Evolutionary conservation across 1,140 invertebrate species (phyloP).

Genomic region (Drosophila cardini): DNA sequence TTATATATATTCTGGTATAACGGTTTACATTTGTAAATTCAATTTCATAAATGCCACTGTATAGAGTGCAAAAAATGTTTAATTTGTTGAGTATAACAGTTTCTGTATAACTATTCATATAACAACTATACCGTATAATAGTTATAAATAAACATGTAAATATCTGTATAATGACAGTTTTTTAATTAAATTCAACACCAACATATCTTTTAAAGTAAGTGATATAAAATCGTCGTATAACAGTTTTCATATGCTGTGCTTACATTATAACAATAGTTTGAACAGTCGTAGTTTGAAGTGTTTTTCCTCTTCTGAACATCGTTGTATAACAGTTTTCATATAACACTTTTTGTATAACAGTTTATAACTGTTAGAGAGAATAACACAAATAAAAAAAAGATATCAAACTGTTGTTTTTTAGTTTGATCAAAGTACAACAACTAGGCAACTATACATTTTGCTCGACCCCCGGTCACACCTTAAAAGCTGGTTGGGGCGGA

Average conservation of each 20-base stretch:
- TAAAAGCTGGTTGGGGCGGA: background rate
- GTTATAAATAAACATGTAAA: too few species aligned
- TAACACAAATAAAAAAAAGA: background rate
- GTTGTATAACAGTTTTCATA: slow-evolving; percentile 14
- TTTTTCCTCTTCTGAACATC: too few species aligned
- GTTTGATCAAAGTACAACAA: slow-evolving; percentile 25
- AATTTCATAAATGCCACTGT: too few species aligned
- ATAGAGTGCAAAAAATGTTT: too few species aligned
- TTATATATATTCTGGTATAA: background rate
- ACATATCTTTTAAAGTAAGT: too few species aligned
- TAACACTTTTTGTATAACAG: slow-evolving; percentile 23
- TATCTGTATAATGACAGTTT: too few species aligned
- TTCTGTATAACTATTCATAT: background rate
- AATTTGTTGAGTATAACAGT: background rate
- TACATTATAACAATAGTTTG: background rate
- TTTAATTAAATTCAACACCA: background rate
- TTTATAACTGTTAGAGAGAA: background rate
- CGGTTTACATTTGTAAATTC: too few species aligned
- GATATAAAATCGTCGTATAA: too few species aligned
- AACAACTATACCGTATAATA: background rate
- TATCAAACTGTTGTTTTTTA: slow-evolving; percentile 2
- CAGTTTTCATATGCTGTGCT: background rate
- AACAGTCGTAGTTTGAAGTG: background rate
- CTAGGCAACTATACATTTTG: slow-evolving; percentile 24
- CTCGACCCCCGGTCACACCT: background rate